Evolutionary conservation across 2,113 vertebrate species (phyloP).

Genomic region (Ageneiosus marmoratus): DNA sequence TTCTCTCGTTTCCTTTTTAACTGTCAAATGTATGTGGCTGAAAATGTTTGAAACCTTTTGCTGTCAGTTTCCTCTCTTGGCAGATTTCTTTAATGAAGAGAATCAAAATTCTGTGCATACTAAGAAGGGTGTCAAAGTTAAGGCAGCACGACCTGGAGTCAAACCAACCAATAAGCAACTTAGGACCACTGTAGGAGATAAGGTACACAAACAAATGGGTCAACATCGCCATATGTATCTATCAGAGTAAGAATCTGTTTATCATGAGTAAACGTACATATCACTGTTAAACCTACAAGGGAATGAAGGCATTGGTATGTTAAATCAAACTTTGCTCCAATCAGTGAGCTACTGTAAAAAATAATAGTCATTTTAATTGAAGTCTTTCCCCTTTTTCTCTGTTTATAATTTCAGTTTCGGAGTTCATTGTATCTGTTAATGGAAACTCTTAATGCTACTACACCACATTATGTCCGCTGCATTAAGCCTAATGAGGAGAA

Average conservation of each 20-base stretch:
- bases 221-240: background rate
- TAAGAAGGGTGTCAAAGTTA: conserved; percentile 77
- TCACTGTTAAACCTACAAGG: background rate
- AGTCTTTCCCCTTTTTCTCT: background rate
- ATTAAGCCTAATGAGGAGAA: conserved; percentile 97
- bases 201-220: conserved; percentile 73
- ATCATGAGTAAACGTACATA: background rate
- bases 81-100: conserved; percentile 86
- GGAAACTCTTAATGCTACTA: conserved; percentile 92
- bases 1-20: background rate
- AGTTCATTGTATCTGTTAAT: conserved; percentile 90
- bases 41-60: conserved; percentile 20
- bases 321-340: background rate
- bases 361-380: background rate
- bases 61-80: conserved; percentile 83
- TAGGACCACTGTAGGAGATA: conserved; percentile 86
- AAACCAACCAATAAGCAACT: conserved; percentile 88
- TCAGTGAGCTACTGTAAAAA: background rate
- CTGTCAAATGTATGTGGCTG: background rate
- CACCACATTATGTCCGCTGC: conserved; percentile 94
- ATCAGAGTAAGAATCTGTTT: background rate
- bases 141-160: conserved; percentile 80
- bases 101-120: conserved; percentile 50
- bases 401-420: conserved; percentile 77
- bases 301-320: background rate